A percentile compares a stretch with the other conserved stretches of the same genome.
Conservation (phyloP, 1,140 invertebrate genomes). For the Colletes latitarsis region DNA sequence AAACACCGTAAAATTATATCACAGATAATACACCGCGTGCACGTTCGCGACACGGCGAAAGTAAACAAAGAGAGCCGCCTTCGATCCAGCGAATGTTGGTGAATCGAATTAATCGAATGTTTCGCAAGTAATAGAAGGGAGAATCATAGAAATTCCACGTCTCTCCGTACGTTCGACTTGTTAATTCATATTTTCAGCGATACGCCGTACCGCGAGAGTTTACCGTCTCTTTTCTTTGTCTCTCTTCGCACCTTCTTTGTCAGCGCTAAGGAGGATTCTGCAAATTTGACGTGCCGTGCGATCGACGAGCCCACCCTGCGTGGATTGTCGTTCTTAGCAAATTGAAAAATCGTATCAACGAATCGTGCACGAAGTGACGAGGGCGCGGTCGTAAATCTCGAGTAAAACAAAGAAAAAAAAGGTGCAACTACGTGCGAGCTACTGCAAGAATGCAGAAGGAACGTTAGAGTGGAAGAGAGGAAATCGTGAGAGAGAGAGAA, state of each 20-base stretch:
- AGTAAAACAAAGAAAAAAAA: constrained; percentile 31
- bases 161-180: background rate
- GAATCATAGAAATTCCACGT: background rate
- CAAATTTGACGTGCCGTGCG: background rate
- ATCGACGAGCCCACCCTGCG: background rate
- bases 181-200: background rate
- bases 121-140: background rate
- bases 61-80: constrained; percentile 25
- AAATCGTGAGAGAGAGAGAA: background rate
- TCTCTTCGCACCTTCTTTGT: background rate
- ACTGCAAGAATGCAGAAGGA: constrained; percentile 44
- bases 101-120: background rate
- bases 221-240: background rate
- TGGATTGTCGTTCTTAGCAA: background rate
- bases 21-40: background rate
- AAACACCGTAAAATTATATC: background rate
- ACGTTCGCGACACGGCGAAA: background rate
- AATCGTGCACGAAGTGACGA: background rate
- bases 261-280: background rate
- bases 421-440: constrained; percentile 26
- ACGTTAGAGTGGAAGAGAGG: constrained; percentile 9
- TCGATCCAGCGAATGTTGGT: background rate
- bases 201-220: background rate
- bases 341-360: constrained; percentile 12
- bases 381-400: constrained; percentile 46